Evolutionary conservation across 2,113 vertebrate species (phyloP).

Genomic region (Pavo muticus): DNA sequence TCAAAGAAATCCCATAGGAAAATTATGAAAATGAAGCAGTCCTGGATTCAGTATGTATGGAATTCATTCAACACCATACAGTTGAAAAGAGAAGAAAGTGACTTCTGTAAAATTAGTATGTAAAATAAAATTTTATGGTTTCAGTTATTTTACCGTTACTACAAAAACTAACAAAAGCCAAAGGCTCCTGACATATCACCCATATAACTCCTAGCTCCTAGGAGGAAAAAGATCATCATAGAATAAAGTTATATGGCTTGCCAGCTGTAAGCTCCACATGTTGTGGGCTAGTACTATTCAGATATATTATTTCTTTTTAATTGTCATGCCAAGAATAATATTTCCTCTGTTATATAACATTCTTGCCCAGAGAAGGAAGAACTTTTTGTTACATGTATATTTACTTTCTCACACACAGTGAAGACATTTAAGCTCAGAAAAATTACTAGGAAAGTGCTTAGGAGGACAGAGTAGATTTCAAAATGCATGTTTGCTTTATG

Average conservation of each 20-base stretch:
- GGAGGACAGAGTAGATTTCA: not conserved
- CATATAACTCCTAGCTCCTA: not conserved
- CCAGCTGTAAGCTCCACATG: not conserved
- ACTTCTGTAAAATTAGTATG: not conserved
- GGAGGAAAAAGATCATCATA: not conserved
- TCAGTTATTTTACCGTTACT: not conserved
- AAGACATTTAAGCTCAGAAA: slow-evolving; percentile 42
- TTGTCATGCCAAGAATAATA: slow-evolving; percentile 54
- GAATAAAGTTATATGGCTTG: not conserved
- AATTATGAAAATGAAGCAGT: not conserved
- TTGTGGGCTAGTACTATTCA: slow-evolving; percentile 34
- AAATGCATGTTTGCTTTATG: not conserved
- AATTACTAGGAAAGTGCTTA: slow-evolving; percentile 6
- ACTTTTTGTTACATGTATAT: slow-evolving; percentile 34
- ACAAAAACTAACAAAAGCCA: slow-evolving; percentile 38
- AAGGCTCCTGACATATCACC: slow-evolving; percentile 3
- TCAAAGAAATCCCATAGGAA: not conserved
- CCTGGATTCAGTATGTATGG: not conserved
- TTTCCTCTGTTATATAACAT: slow-evolving; percentile 36
- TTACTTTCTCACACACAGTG: slow-evolving; percentile 46
- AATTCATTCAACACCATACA: not conserved
- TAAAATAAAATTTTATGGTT: not conserved
- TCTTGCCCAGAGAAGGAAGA: slow-evolving; percentile 32
- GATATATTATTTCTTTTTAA: slow-evolving; percentile 34
- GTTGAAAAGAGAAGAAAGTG: not conserved